Evolutionary conservation across 2,797 vertebrate genomes (phyloP).

Genomic region (Basileuterus tristriatus): DNA sequence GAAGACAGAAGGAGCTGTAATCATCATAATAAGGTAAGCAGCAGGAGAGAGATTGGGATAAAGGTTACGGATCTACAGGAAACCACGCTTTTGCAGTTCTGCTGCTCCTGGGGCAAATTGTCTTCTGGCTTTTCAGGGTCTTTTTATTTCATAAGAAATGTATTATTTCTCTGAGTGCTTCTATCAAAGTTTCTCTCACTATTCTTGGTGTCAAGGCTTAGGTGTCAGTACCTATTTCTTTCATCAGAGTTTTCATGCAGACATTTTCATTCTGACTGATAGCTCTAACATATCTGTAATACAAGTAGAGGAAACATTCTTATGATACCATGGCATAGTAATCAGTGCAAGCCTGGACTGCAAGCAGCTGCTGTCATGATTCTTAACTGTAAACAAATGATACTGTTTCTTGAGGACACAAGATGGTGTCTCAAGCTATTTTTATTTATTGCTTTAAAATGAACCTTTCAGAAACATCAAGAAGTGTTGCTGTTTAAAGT

Average conservation of each 20-base stretch:
- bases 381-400: conserved; percentile 36
- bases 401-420: conserved; percentile 37
- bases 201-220: background rate
- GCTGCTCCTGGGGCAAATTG: background rate
- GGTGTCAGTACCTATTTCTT: background rate
- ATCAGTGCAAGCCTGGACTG: background rate
- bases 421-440: conserved; percentile 4
- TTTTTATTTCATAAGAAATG: background rate
- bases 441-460: background rate
- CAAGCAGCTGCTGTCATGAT: conserved; percentile 29
- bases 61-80: background rate
- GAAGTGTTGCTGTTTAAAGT: background rate
- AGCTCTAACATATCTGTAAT: background rate
- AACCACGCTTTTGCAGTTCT: background rate
- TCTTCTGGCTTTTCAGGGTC: background rate
- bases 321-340: background rate
- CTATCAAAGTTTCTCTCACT: background rate
- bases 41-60: background rate
- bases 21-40: conserved; percentile 14
- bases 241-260: background rate
- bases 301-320: background rate
- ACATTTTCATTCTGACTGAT: background rate
- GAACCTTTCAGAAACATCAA: background rate
- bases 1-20: background rate
- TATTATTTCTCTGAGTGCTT: background rate